These are phyloP conservation scores for Drymonia ruficornis DNA, from an alignment of 2,888 invertebrate species.

Conservation along the genomic window DNA sequence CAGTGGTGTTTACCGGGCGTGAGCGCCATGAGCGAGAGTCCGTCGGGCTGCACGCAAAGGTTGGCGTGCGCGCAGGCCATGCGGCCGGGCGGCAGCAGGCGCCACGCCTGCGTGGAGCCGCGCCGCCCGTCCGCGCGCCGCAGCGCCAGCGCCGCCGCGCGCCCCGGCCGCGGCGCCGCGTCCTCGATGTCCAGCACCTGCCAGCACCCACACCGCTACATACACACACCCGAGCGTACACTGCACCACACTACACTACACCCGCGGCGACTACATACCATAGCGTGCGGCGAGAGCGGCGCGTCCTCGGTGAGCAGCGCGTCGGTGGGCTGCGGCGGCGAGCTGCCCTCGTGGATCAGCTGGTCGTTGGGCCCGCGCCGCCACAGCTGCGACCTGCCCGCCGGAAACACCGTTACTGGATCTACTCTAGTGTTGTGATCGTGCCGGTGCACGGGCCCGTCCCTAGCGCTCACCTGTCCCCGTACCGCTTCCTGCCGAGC, in stretches of 20 bases:
- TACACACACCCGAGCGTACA: conserved; percentile 17
- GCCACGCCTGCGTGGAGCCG: conserved; percentile 96
- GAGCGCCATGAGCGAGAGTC: conserved; percentile 81
- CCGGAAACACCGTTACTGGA: too few relatives aligned
- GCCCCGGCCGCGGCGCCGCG: conserved; percentile 93
- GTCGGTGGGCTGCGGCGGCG: conserved; percentile 85
- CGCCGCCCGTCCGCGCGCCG: conserved; percentile 93
- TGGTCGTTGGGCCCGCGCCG: conserved; percentile 95
- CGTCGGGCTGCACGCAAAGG: conserved; percentile 90
- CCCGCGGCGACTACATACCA: conserved; percentile 56
- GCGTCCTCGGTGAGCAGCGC: conserved; percentile 60
- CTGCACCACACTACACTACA: conserved; percentile 27
- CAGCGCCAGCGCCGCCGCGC: conserved; percentile 89
- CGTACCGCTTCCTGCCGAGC: conserved; percentile 87
- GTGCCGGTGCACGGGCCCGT: too few relatives aligned
- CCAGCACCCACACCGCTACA: neutral
- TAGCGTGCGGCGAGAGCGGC: conserved; percentile 69
- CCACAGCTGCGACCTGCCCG: conserved; percentile 94
- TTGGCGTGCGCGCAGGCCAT: conserved; percentile 94
- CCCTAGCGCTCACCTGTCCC: conserved; percentile 63
- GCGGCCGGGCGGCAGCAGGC: conserved; percentile 87
- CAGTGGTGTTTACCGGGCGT: conserved; percentile 81
- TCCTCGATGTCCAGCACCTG: conserved; percentile 95
- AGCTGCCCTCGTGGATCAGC: conserved; percentile 96
- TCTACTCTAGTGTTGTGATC: too few relatives aligned